A percentile compares a stretch with the other conserved stretches of the same genome.
Evolutionary conservation across 2,113 vertebrate genomes (phyloP).

Genomic region (Pardalotus punctatus): DNA sequence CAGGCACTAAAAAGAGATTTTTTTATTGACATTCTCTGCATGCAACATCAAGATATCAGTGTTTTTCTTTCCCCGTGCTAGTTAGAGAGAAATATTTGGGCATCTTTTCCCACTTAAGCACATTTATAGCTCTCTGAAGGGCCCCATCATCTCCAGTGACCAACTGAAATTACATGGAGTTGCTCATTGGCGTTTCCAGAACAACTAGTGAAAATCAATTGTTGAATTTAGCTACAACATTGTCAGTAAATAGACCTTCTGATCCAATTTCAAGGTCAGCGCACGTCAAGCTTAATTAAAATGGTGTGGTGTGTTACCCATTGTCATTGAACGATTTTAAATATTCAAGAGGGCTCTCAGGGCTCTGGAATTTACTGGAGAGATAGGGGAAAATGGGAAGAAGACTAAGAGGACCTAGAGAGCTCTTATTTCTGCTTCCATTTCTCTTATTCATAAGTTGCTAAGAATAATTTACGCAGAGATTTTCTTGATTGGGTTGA

Average conservation of each 20-base stretch:
- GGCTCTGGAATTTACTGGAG: neutral
- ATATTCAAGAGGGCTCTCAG: neutral
- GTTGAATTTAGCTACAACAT: neutral
- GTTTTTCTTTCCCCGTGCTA: neutral
- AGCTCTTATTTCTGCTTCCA: neutral
- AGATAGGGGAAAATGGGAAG: neutral
- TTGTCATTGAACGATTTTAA: neutral
- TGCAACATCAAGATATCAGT: neutral
- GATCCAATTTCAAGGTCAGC: constrained; percentile 46
- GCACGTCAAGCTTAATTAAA: constrained; percentile 41
- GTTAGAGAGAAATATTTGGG: neutral
- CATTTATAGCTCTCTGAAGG: neutral
- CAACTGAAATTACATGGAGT: neutral
- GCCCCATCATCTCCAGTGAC: neutral
- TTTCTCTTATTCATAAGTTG: neutral
- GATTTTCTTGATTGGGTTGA: neutral
- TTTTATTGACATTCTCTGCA: neutral
- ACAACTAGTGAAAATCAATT: constrained; percentile 43
- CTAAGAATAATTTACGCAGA: neutral
- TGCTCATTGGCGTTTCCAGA: constrained; percentile 1
- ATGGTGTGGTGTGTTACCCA: neutral
- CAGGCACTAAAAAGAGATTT: neutral
- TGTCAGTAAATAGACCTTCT: constrained; percentile 13
- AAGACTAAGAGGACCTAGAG: neutral
- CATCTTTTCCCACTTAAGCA: neutral